A percentile compares a stretch with the other conserved stretches of the same genome.
These are phyloP conservation scores for Listronotus oregonensis DNA, from an alignment of 1,140 invertebrate genomes.

Conservation along the genomic window DNA sequence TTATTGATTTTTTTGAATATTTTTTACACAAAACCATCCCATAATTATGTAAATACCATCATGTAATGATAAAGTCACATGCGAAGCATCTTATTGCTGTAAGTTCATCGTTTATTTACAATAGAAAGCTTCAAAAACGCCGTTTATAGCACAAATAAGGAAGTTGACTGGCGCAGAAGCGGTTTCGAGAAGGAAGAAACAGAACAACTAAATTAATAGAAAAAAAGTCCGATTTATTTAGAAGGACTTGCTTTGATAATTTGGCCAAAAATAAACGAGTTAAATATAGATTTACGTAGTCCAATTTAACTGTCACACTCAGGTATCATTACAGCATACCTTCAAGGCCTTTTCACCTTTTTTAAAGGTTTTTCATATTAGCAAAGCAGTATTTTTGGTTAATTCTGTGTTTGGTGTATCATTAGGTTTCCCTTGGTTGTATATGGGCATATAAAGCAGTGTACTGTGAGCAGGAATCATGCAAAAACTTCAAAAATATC, in stretches of 20 bases:
- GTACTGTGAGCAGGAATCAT: slow-evolving; percentile 16
- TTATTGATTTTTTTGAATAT: slow-evolving; percentile 49
- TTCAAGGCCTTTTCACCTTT: slow-evolving; percentile 15
- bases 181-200: neutral
- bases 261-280: slow-evolving; percentile 37
- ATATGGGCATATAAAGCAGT: neutral
- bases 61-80: slow-evolving; percentile 21
- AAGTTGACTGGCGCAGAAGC: slow-evolving; percentile 20
- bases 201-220: slow-evolving; percentile 21
- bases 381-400: neutral
- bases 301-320: slow-evolving; percentile 26
- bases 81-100: slow-evolving; percentile 3
- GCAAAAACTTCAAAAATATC: slow-evolving; percentile 25
- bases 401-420: neutral
- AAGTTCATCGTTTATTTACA: slow-evolving; percentile 2
- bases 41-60: slow-evolving; percentile 3
- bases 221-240: slow-evolving; percentile 24
- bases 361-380: slow-evolving; percentile 10
- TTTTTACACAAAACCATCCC: slow-evolving; percentile 16
- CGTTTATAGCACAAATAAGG: slow-evolving; percentile 27
- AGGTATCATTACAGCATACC: slow-evolving; percentile 27
- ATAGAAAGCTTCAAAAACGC: slow-evolving; percentile 20
- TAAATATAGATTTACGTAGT: slow-evolving; percentile 41
- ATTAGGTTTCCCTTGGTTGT: neutral
- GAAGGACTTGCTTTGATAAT: slow-evolving; percentile 30